Evolutionary conservation across 1,140 invertebrate species (phyloP), one percentile per base, ranked within the genome.

Genomic region (Argopecten irradians): DNA sequence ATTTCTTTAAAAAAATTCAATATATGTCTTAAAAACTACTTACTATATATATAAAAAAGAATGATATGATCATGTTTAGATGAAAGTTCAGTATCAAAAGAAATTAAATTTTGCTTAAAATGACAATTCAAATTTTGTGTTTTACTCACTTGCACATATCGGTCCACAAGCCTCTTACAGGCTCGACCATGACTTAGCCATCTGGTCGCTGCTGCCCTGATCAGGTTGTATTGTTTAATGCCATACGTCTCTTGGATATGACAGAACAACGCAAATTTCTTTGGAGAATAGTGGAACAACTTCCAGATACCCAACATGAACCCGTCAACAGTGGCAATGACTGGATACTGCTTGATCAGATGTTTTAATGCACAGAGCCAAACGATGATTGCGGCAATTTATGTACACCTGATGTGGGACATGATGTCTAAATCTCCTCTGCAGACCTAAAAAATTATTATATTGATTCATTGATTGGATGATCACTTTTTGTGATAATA

Each of bases 321-420:
- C 16, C 32, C 13, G 36, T 87, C 86, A 16, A 82, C 28, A 1
- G 71, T 35, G 13, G 13, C 46, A 7, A 87, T 13, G 13, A 87
- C 46, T 35, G 46, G 46, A 32, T 34, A 87, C 9, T 55, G 19
- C 28, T 87, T 82, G 13, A 87, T 87, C 0, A 87, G 35, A 41
- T 87, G 86, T 33, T 87, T 87, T 11, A 87, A n/a, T 19, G 5
- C 86, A 87, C 14, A 87, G 34, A 82, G 55, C 86, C 14, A 87
- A 35, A 13, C 33, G 32, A 39, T 87, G 85, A 34, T 86, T 86
- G 11, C 85, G 0, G 39, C 85, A 86, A n/a, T 86, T 86, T 7
- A 86, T 41, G 22, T 87, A 86, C 19, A 86, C 28, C 43, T 86
- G 85, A 14, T 86, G 41, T 8, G 22, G 36, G 5, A 39, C 36